Percentiles rank a stretch among this genome's conserved stretches.
These are phyloP conservation scores for Enoplolaimus lenunculus DNA, from an alignment of 2,888 invertebrate genomes.

Conservation along the genomic window DNA sequence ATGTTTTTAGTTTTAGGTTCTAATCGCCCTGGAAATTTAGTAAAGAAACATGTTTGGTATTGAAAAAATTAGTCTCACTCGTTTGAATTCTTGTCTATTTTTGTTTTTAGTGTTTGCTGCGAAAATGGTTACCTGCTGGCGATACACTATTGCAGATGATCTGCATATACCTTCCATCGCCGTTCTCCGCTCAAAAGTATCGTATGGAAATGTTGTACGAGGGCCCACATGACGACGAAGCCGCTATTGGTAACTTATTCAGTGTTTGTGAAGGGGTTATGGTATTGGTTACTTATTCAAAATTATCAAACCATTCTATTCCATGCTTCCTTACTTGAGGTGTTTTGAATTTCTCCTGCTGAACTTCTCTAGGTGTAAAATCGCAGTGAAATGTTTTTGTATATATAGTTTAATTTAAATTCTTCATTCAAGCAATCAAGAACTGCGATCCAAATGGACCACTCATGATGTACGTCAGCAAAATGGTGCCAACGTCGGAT, in stretches of 20 bases:
- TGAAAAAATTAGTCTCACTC: no score
- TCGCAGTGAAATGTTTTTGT: no score
- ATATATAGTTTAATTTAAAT: no score
- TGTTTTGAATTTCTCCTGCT: slow-evolving; percentile 20
- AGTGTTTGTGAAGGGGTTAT: no score
- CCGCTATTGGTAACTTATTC: slow-evolving; percentile 66
- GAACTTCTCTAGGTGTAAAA: slow-evolving; percentile 11
- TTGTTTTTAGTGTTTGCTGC: slow-evolving; percentile 73
- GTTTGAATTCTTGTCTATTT: no score
- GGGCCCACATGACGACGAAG: slow-evolving; percentile 89
- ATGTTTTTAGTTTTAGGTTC: no score
- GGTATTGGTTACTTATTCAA: no score
- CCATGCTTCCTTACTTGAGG: no score
- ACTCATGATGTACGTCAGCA: slow-evolving; percentile 99
- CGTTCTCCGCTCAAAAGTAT: slow-evolving; percentile 95
- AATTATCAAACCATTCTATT: no score
- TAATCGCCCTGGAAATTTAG: no score
- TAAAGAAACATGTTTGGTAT: no score
- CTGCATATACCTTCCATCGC: slow-evolving; percentile 96
- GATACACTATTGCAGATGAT: slow-evolving; percentile 99
- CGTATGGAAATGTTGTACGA: slow-evolving; percentile 99
- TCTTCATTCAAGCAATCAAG: slow-evolving; percentile 50
- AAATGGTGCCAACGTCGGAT: slow-evolving; percentile 99
- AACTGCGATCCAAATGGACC: slow-evolving; percentile 89
- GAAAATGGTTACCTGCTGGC: slow-evolving; percentile 97